These are phyloP conservation scores for Leptodactylus fuscus DNA, from an alignment of 2,113 vertebrate species.

Conservation along the genomic window DNA sequence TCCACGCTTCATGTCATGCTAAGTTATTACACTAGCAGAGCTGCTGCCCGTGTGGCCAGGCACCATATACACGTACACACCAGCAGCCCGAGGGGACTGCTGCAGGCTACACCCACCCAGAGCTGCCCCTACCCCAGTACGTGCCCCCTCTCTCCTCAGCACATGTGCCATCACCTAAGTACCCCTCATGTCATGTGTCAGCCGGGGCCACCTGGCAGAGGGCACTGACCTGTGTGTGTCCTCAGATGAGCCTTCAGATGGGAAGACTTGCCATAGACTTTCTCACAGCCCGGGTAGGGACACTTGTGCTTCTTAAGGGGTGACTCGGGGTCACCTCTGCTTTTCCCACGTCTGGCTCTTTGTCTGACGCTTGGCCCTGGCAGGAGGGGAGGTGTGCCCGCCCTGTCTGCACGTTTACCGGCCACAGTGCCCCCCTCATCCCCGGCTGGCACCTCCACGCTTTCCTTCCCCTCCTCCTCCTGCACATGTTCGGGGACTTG, in stretches of 20 bases:
- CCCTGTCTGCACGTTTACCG: conserved; percentile 74
- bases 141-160: not conserved
- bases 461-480: conserved; percentile 76
- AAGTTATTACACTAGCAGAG: not conserved
- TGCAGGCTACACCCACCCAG: too few relatives aligned
- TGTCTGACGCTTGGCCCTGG: conserved; percentile 87
- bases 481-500: conserved; percentile 79
- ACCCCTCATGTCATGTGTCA: too few relatives aligned
- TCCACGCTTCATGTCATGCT: too few relatives aligned
- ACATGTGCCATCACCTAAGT: not conserved
- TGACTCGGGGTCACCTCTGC: conserved; percentile 86
- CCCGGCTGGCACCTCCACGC: conserved; percentile 69
- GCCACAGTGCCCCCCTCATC: conserved; percentile 61
- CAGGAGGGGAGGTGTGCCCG: conserved; percentile 87
- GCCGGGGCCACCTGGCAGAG: too few relatives aligned
- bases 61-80: too few relatives aligned
- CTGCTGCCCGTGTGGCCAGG: too few relatives aligned
- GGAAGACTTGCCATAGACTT: conserved; percentile 99
- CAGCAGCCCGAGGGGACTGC: too few relatives aligned
- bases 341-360: conserved; percentile 89
- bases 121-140: not conserved
- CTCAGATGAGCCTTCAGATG: conserved; percentile 99
- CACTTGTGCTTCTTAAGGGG: conserved; percentile 98
- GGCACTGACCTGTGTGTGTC: conserved; percentile 99
- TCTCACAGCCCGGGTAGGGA: conserved; percentile 97